These are phyloP conservation scores for Masnerella sp. DNA, from an alignment of 2,888 invertebrate species.

Conservation along the genomic window DNA sequence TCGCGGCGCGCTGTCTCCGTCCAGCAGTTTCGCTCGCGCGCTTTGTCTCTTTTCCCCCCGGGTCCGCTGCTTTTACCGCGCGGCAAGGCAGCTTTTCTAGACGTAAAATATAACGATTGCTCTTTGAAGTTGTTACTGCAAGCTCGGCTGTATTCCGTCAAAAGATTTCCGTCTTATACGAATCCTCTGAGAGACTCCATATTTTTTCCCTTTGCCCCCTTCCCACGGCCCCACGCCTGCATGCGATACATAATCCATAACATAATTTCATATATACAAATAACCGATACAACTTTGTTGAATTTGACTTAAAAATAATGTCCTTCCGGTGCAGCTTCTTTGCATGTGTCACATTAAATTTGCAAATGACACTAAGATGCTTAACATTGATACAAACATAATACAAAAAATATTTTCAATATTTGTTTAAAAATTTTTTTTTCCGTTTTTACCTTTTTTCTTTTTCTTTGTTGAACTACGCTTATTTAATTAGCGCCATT, in stretches of 20 bases:
- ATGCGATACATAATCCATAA: conserved; percentile 50
- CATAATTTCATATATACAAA: conserved; percentile 43
- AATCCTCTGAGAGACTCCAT: conserved; percentile 54
- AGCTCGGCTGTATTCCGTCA: conserved; percentile 63
- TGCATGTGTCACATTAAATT: too few relatives aligned
- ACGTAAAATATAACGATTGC: conserved; percentile 67
- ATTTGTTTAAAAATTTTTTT: too few relatives aligned
- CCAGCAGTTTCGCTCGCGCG: conserved; percentile 15
- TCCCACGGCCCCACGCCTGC: not conserved
- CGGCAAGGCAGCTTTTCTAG: conserved; percentile 60
- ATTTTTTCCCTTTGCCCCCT: conserved; percentile 44
- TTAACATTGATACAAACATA: too few relatives aligned
- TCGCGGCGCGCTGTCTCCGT: conserved; percentile 24
- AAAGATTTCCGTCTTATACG: conserved; percentile 62
- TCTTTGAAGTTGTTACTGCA: conserved; percentile 67
- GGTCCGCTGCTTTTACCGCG: conserved; percentile 60
- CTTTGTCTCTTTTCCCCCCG: conserved; percentile 54
- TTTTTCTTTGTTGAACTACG: too few relatives aligned
- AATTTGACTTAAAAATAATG: conserved; percentile 2
- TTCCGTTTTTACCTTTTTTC: too few relatives aligned
- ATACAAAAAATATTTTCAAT: too few relatives aligned
- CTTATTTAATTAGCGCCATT: too few relatives aligned
- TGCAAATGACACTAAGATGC: too few relatives aligned
- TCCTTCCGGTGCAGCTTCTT: not conserved
- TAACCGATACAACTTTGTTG: conserved; percentile 20